Base-by-base conservation (phyloP, 2,113 vertebrate genomes). In the Alces alces region DNA sequence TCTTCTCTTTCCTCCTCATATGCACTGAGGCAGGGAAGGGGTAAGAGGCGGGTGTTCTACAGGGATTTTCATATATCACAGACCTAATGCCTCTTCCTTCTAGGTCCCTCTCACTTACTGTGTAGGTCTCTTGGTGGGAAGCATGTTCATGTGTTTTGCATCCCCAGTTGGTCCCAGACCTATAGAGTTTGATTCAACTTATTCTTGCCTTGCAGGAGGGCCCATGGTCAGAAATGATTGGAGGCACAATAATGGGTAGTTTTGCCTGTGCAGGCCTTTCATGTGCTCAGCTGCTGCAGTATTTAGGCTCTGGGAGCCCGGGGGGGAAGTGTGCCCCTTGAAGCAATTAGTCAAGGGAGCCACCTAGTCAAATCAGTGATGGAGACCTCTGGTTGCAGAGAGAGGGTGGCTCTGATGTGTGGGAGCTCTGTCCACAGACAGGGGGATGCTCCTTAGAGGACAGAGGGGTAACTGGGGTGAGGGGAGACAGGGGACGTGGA, bases 11-110 rank as follows among this genome's bases (percentile, higher is more conserved):
- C 54, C 21, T 84, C 28, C 64, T 55, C 52, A 21, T 57, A 7
- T 30, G 25, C 3, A 64, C 30, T 5, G 0, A 12, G 78, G 52
- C 1, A 28, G 36, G 66, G 36, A 23, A 36, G 33, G 5, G 16
- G 47, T 9, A 36, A 21, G 7, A 9, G 0, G n/a, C 0, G 4
- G 64, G 8, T 36, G 36, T 60, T 76, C n/a, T 28, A 6, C 15
- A 25, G 13, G 7, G 7, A 36, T 7, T 30, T 86, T 4, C 27
- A 25, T 91, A 19, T 17, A 21, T 66, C 45, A 36, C 5, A 47
- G 9, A 25, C 8, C 58, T 17, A 47, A 25, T 45, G 12, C 0
- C 7, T n/a, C 16, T n/a, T 54, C 27, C 8, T 57, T 61, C 64
- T 10, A 36, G n/a, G 64, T 10, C n/a, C 64, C n/a, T 70, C 64